These are phyloP conservation scores for Mobula hypostoma DNA, from an alignment of 2,113 vertebrate species.

Conservation along the genomic window DNA sequence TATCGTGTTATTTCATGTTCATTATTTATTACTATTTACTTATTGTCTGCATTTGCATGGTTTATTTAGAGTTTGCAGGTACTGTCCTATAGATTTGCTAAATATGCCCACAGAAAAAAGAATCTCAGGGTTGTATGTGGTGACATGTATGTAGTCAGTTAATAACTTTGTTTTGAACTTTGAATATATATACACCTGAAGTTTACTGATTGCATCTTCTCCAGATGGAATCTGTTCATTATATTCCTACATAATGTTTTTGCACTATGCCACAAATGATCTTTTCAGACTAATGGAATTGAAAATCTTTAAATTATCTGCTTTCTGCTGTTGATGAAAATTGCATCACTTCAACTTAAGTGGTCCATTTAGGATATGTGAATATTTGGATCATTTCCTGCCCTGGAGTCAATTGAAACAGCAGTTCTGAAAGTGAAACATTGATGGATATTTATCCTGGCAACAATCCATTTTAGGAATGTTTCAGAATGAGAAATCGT, in stretches of 20 bases:
- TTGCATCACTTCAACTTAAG: neutral
- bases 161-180: too few species aligned
- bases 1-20: too few species aligned
- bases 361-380: neutral
- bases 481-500: too few species aligned
- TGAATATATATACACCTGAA: too few species aligned
- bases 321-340: constrained; percentile 4
- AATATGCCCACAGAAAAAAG: too few species aligned
- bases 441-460: neutral
- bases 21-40: too few species aligned
- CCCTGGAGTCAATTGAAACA: neutral
- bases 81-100: too few species aligned
- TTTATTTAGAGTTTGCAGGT: too few species aligned
- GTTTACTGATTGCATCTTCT: neutral
- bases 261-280: neutral
- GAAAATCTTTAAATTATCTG: neutral
- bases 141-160: too few species aligned
- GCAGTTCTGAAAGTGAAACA: neutral
- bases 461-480: neutral
- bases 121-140: too few species aligned
- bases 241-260: neutral
- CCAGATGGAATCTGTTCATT: neutral
- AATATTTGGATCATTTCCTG: neutral
- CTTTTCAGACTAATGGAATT: neutral
- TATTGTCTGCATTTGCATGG: too few species aligned